These are phyloP conservation scores for Zonotrichia albicollis DNA, from an alignment of 2,797 vertebrate species.

Conservation along the genomic window DNA sequence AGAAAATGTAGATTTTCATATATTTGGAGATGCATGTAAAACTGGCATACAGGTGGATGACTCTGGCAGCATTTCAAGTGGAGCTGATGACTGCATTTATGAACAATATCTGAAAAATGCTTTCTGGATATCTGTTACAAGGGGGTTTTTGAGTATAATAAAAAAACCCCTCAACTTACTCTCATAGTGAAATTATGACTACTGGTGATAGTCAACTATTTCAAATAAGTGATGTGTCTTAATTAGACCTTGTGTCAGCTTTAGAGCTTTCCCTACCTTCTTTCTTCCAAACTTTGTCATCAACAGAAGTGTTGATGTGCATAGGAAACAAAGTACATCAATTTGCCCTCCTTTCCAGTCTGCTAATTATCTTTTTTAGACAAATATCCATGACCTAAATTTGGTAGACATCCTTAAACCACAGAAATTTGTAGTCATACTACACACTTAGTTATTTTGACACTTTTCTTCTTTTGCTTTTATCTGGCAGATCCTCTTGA, in stretches of 20 bases:
- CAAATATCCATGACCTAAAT: background rate
- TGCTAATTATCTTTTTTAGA: conserved; percentile 10
- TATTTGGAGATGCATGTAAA: background rate
- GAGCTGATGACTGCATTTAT: background rate
- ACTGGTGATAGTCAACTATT: background rate
- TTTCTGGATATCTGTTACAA: background rate
- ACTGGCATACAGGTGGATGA: background rate
- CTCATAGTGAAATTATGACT: background rate
- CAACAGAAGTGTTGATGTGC: background rate
- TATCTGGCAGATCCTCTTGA: background rate
- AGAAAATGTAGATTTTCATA: background rate
- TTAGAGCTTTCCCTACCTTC: background rate
- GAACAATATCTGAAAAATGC: background rate
- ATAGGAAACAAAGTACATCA: background rate
- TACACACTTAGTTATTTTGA: background rate
- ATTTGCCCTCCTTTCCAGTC: background rate
- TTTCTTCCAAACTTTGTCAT: background rate
- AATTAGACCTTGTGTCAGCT: background rate
- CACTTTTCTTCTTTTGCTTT: background rate
- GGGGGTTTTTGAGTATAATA: background rate
- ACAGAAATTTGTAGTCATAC: background rate
- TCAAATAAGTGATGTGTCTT: background rate
- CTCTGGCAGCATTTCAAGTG: background rate
- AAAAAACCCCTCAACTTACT: rapidly evolving
- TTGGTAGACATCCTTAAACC: background rate